These are phyloP conservation scores for Nothura maculosa DNA, from an alignment of 2,797 vertebrate genomes.

Conservation along the genomic window DNA sequence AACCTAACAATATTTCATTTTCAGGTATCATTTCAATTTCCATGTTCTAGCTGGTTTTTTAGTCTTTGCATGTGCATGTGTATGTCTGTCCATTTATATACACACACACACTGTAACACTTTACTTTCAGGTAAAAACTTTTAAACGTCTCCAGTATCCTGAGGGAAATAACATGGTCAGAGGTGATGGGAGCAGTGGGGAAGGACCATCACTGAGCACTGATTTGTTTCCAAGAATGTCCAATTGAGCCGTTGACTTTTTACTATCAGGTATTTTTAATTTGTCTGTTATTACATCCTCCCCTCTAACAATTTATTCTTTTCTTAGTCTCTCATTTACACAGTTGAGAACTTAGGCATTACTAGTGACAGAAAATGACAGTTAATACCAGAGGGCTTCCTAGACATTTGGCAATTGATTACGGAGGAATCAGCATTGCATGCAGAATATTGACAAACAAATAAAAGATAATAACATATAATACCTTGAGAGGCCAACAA, in stretches of 20 bases:
- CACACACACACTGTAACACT: not conserved
- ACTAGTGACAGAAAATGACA: not conserved
- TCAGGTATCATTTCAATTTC: not conserved
- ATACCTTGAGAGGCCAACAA: not conserved
- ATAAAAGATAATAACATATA: accelerated
- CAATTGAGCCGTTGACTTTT: not conserved
- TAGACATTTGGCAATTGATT: not conserved
- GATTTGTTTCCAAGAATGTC: not conserved
- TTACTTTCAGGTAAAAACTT: not conserved
- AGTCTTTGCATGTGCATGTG: not conserved
- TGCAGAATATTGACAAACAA: not conserved
- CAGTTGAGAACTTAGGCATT: not conserved
- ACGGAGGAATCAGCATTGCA: not conserved
- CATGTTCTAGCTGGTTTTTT: not conserved
- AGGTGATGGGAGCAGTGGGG: not conserved
- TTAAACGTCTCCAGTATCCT: not conserved
- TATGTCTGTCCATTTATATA: not conserved
- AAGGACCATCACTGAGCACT: not conserved
- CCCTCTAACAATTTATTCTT: not conserved
- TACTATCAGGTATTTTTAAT: not conserved
- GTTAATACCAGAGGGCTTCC: not conserved
- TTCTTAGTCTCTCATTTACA: not conserved
- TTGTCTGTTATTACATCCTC: not conserved
- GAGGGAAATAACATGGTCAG: not conserved
- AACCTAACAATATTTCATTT: not conserved